Base-by-base conservation (phyloP, 2,888 invertebrate genomes). In the Hymenopus coronatus region DNA sequence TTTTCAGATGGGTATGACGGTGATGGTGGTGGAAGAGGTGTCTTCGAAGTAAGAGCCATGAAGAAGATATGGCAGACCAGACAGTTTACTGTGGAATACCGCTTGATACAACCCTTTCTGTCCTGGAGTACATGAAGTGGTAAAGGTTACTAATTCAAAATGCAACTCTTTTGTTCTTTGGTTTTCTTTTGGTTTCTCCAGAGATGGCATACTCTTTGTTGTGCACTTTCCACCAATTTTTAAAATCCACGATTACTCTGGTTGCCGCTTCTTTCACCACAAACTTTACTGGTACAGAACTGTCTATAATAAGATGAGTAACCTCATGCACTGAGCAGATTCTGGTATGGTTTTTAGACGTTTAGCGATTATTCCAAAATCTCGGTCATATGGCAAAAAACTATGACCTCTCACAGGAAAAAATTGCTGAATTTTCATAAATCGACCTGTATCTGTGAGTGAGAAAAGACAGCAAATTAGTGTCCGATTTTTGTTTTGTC, bases 281-380 rank as follows among this genome's bases (percentile, higher is more conserved):
- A 30, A 84, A 30, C 30, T 3, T 30, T 30, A 3, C 30, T 30
- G 28, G 70, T 70, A 86, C 54, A 70, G 28, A 27, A 82, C 14
- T 87, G 33, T 87, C 12, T 30, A 28, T 28, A 82, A 82, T 82
- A 87, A 28, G 46, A 14, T 14, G 1, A 46, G 46, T 87, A 81
- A 30, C 30, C 30, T 30, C 87, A 87, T 82, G 87, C 12, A 87
- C 28, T 87, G 87, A 20, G 8, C 20, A 87, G 87, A 87, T 87
- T 28, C 87, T 87, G 27, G 82, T 82, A 87, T 87, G 30, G 28
- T n/a, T n/a, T n/a, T n/a, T n/a, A 70, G 1, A 30, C 27, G 14
- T 87, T 90, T 89, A 81, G 30, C 84, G 40, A 90, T 90, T 4
- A 90, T 88, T 28, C 89, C 88, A 87, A 84, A 84, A 90, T 89